A percentile compares a stretch with the other conserved stretches of the same genome.
phyloP scores from a whole-genome alignment of 2,113 vertebrate genomes.

The Sebastes schlegelii region DNA sequence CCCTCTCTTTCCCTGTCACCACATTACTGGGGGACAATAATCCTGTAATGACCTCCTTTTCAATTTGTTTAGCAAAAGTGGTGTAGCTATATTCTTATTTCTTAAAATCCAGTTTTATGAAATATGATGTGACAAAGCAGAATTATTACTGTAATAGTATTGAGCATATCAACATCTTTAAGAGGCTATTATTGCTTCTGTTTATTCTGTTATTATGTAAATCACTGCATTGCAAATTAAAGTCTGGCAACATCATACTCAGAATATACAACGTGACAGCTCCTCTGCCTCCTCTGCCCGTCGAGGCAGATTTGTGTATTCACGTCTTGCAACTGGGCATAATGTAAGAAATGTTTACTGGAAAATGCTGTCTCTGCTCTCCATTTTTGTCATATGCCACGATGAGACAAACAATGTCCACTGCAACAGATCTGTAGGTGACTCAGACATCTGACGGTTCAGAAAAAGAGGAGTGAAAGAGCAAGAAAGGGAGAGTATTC shows the following conservation, averaged over 20 bases:
- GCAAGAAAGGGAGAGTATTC: no score
- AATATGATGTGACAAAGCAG: conserved; percentile 4
- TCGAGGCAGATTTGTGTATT: background rate
- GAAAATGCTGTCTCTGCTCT: no score
- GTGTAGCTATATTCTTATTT: background rate
- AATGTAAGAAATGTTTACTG: background rate
- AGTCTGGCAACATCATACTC: background rate
- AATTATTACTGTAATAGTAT: background rate
- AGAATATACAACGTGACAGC: background rate
- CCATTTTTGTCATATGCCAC: no score
- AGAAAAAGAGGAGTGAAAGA: background rate
- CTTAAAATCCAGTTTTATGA: background rate
- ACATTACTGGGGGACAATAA: background rate
- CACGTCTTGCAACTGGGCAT: background rate
- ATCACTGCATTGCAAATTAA: background rate
- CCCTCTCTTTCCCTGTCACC: background rate
- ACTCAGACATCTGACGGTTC: background rate
- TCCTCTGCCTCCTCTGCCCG: background rate
- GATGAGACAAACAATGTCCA: background rate
- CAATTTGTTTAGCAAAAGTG: background rate
- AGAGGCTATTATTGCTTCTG: background rate
- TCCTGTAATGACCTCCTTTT: conserved; percentile 8
- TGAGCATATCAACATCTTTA: background rate
- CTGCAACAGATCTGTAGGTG: background rate
- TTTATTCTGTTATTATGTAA: background rate